Base-by-base conservation (phyloP, 2,113 vertebrate genomes). In the Motacilla tschutschensis region DNA sequence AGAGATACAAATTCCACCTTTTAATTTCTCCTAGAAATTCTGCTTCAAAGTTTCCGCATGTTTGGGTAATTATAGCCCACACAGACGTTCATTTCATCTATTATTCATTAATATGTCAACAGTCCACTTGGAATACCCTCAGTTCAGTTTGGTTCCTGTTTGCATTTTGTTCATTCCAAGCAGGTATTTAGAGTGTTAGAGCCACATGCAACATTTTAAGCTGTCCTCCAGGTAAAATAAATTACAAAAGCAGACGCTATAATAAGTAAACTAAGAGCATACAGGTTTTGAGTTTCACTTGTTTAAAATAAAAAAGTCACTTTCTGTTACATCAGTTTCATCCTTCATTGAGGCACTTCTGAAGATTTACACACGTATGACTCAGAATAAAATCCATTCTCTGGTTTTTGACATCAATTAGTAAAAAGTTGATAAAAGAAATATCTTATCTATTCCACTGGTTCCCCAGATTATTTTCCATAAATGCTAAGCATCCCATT, bases 361-460 rank as follows among this genome's bases (percentile, higher is more conserved):
- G 36, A 63, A 59, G 33, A 51, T 84, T 87, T 82, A 66, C 54
- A 55, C 8, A n/a, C 21, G 10, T 47, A 44, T 71, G 38, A 81
- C 20, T 46, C 85, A 43, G 43, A 90, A 79, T 15, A 87, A 77
- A 83, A 72, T 43, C 31, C 38, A 64, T 76, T 74, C 31, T 40
- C 58, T 9, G 19, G 54, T 85, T 88, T 89, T 89, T 80, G 72
- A 70, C n/a, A 86, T 57, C 22, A 85, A 22, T 75, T 84, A 89
- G 36, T 70, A 40, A 79, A 79, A 82, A 59, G 29, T 5, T 67
- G n/a, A 69, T 67, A 50, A 54, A 78, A 66, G 4, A 84, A 80
- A 87, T 62, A 74, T 41, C n/a, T 65, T 62, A 74, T 41, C n/a
- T 65, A 21, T 72, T 82, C 38, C 12, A 47, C 25, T 53, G 8